These are phyloP conservation scores for Holocentrus rufus DNA, from an alignment of 2,797 vertebrate genomes.

Conservation along the genomic window DNA sequence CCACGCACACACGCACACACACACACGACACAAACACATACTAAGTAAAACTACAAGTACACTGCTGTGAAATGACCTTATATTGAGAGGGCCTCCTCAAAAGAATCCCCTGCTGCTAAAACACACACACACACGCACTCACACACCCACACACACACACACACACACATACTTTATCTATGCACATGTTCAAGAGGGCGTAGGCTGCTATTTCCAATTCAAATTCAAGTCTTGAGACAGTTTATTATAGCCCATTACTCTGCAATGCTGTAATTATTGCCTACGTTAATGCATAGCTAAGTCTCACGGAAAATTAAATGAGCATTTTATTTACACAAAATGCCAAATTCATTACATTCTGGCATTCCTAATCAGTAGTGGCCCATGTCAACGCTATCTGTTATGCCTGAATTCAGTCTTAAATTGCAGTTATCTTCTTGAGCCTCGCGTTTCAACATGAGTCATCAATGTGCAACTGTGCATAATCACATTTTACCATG, in stretches of 20 bases:
- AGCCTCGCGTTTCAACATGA: not conserved
- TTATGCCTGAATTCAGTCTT: not conserved
- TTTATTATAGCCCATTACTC: not conserved
- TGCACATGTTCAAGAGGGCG: conserved; percentile 15
- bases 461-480: not conserved
- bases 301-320: not conserved
- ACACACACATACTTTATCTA: conserved; percentile 20
- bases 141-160: not conserved
- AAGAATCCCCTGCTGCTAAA: conserved; percentile 22
- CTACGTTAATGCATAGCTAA: not conserved
- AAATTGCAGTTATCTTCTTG: not conserved
- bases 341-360: not conserved
- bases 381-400: too few relatives aligned
- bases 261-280: not conserved
- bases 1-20: too few relatives aligned
- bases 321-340: not conserved
- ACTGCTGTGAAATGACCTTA: conserved; percentile 31
- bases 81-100: conserved; percentile 6
- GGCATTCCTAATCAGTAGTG: not conserved
- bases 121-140: not conserved
- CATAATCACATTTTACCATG: conserved; percentile 12
- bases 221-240: not conserved
- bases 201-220: conserved; percentile 16
- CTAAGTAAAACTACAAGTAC: not conserved
- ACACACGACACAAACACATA: conserved; percentile 9